A percentile compares a stretch with the other conserved stretches of the same genome.
These are phyloP conservation scores for Toxotes chatareus DNA, from an alignment of 2,113 vertebrate genomes.

Conservation along the genomic window DNA sequence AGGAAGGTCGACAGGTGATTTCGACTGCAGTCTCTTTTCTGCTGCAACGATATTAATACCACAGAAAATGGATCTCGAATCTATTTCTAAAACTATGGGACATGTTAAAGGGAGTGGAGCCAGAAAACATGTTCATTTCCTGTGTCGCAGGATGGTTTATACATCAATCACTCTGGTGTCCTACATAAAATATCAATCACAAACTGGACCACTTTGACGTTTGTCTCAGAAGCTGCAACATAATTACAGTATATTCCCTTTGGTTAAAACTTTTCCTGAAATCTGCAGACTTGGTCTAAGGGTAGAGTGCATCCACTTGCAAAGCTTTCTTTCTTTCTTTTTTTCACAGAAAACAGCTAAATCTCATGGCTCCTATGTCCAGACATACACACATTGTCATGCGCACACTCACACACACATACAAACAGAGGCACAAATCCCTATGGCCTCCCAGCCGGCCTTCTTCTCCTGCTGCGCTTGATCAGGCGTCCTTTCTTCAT, in stretches of 20 bases:
- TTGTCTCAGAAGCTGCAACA: slow-evolving; percentile 40
- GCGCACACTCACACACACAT: background rate
- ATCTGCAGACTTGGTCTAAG: slow-evolving; percentile 43
- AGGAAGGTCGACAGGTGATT: slow-evolving; percentile 2
- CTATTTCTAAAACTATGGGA: background rate
- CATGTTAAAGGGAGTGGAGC: background rate
- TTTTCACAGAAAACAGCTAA: slow-evolving; percentile 36
- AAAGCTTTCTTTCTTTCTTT: slow-evolving; percentile 5
- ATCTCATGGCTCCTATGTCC: slow-evolving; percentile 37
- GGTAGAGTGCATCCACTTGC: slow-evolving; percentile 34
- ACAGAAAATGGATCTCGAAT: slow-evolving; percentile 2
- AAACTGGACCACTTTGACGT: slow-evolving; percentile 34
- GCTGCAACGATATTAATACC: background rate
- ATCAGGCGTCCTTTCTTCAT: slow-evolving; percentile 77
- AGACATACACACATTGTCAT: slow-evolving; percentile 46
- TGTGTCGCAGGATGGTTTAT: slow-evolving; percentile 9
- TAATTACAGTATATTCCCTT: slow-evolving; percentile 49
- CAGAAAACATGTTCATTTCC: background rate
- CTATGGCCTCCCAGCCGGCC: slow-evolving; percentile 62
- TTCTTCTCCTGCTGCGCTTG: slow-evolving; percentile 70
- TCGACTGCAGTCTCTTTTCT: background rate
- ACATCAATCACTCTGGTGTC: slow-evolving; percentile 15
- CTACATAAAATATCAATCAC: slow-evolving; percentile 39
- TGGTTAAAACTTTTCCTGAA: slow-evolving; percentile 54
- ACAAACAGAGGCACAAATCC: slow-evolving; percentile 62